Base-by-base conservation (phyloP, 92 coral and sea anemone species). In the Nematostella vectensis region DNA sequence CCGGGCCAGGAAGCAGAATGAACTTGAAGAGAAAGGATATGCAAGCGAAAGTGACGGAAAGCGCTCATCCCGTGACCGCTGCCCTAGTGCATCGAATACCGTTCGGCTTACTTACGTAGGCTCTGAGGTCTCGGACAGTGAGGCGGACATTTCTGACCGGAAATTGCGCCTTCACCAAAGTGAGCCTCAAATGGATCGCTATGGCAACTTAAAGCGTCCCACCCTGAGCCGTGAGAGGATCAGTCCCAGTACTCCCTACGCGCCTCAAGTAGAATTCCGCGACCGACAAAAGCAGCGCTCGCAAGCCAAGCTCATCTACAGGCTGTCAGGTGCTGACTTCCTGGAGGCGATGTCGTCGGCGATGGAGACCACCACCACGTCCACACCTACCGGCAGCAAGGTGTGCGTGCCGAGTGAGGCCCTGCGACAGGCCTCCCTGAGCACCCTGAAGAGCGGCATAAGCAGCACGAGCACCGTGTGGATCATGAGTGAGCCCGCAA, bases 51-150 rank as follows among this genome's bases (percentile, higher is more conserved):
- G 54, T 25, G 68, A 51, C 18, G 21, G 48, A 12, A 58, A 69
- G 10, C 38, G 39, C 2, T 57, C 58, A 31, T 79, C 82, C 17
- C 36, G 45, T 13, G 42, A 23, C 29, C 56, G 52, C 23, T 47
- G 31, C 50, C 20, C 47, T 20, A 50, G 48, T 21, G 55, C 74
- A 1, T 63, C 81, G 33, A 77, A 74, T 52, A 25, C 75, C 40
- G 89, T 84, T 1, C 80, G 80, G 25, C 56, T 81, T 25, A 93
- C 89, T 23, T 93, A 93, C 49, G 69, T 85, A 47, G 99, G 99
- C 6, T 93, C 81, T 2, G 99, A 87, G 31, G 57, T 85, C 19
- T 81, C 83, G 10, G 75, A 80, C 10, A 59, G 77, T 12, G 99
- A 87, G 47, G 63, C 81, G 0, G 60, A 67, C 30, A n/a, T 57